Evolutionary conservation across 2,888 invertebrate genomes (phyloP).

Genomic region (Erynnis tages): DNA sequence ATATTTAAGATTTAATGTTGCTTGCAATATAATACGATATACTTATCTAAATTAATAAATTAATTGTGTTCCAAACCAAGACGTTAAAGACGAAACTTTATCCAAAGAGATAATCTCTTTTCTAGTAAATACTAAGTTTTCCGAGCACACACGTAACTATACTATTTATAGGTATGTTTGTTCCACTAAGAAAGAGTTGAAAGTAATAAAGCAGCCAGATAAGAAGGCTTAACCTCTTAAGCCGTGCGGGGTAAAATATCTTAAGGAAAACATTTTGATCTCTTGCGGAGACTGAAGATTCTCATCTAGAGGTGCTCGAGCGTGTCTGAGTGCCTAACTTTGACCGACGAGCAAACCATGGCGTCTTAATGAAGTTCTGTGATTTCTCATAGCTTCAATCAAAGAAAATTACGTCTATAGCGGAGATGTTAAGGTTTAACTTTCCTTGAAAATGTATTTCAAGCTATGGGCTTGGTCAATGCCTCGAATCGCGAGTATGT

Average conservation of each 20-base stretch:
- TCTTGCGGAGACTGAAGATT: conserved; percentile 19
- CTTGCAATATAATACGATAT: too few relatives aligned
- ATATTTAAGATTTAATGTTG: too few relatives aligned
- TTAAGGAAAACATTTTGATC: conserved; percentile 41
- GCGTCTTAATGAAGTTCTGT: conserved; percentile 72
- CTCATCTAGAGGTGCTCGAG: conserved; percentile 46
- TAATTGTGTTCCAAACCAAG: too few relatives aligned
- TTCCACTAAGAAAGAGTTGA: conserved; percentile 3
- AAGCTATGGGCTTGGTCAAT: conserved; percentile 46
- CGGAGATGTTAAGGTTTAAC: conserved; percentile 42
- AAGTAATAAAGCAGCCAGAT: conserved; percentile 49
- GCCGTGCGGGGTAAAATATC: conserved; percentile 46
- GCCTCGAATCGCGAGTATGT: conserved; percentile 10
- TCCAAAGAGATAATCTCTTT: too few relatives aligned
- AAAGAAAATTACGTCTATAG: conserved; percentile 45
- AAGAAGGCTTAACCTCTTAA: conserved; percentile 48
- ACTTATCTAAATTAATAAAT: too few relatives aligned
- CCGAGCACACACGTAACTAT: too few relatives aligned
- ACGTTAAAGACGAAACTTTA: too few relatives aligned
- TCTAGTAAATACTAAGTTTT: too few relatives aligned
- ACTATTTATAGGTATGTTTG: not conserved
- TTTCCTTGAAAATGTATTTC: conserved; percentile 36
- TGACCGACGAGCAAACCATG: conserved; percentile 61
- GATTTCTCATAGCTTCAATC: conserved; percentile 44
- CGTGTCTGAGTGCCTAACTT: conserved; percentile 60